Percentiles rank a stretch among this genome's conserved stretches.
These are phyloP conservation scores for Apostichopus japonicus DNA, from an alignment of 35 echinoderm and acorn worm species.

Conservation along the genomic window DNA sequence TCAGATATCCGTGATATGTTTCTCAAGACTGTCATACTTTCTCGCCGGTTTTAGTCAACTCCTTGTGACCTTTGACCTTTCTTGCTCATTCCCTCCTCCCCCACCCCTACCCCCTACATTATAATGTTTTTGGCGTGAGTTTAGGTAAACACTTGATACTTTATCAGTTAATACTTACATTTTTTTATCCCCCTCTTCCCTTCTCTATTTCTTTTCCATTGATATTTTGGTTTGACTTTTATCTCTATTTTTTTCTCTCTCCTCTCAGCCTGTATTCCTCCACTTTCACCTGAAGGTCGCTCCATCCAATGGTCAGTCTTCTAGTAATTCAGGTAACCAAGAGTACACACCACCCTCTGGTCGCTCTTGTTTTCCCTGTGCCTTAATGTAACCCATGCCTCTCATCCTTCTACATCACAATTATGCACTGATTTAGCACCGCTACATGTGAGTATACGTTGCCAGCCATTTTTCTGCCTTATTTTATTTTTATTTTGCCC, in stretches of 20 bases:
- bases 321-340: constrained; percentile 44
- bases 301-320: constrained; percentile 25
- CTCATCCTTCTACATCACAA: constrained; percentile 16
- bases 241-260: not conserved
- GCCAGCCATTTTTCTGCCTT: not conserved
- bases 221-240: too few relatives aligned
- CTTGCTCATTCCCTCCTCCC: too few relatives aligned
- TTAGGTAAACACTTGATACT: too few relatives aligned
- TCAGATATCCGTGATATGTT: too few relatives aligned
- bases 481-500: not conserved
- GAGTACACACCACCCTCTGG: not conserved
- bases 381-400: constrained; percentile 25
- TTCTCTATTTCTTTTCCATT: too few relatives aligned
- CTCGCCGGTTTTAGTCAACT: too few relatives aligned
- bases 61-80: too few relatives aligned
- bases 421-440: constrained; percentile 45
- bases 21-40: too few relatives aligned
- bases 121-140: too few relatives aligned
- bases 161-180: too few relatives aligned
- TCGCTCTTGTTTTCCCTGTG: constrained; percentile 15
- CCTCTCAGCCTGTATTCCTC: constrained; percentile 31
- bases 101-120: too few relatives aligned
- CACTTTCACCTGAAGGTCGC: constrained; percentile 32
- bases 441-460: constrained; percentile 45
- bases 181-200: too few relatives aligned